Percentiles rank a stretch among this genome's conserved stretches.
Conservation (phyloP, 2,113 vertebrate genomes). For the Phalacrocorax brasilianus region DNA sequence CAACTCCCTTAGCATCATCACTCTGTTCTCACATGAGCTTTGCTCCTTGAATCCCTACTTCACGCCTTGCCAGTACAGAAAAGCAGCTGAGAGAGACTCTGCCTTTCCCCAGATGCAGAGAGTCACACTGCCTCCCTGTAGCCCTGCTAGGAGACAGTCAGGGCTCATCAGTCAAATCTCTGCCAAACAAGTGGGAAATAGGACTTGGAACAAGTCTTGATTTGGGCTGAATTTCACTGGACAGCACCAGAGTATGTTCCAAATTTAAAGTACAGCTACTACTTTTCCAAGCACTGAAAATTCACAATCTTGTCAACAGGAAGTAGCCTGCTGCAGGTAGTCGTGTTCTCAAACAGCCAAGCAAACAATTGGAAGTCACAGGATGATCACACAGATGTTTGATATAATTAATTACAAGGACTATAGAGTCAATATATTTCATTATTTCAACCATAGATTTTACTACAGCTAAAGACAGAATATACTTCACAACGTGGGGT, state of each 20-base stretch:
- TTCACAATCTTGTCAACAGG: accelerated
- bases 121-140: background rate
- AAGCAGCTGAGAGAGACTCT: background rate
- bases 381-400: background rate
- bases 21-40: background rate
- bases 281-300: background rate
- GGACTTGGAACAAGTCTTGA: background rate
- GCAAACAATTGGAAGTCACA: background rate
- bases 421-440: background rate
- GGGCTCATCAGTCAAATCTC: background rate
- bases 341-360: background rate
- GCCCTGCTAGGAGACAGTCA: background rate
- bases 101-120: background rate
- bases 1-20: background rate
- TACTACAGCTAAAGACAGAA: background rate
- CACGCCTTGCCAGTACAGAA: background rate
- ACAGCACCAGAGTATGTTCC: background rate
- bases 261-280: background rate
- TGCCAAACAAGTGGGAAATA: background rate
- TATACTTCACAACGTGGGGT: background rate
- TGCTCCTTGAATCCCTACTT: background rate
- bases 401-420: background rate
- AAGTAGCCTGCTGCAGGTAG: background rate
- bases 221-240: background rate
- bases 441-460: background rate